These are phyloP conservation scores for Luperina testacea DNA, from an alignment of 2,888 invertebrate genomes.

Conservation along the genomic window DNA sequence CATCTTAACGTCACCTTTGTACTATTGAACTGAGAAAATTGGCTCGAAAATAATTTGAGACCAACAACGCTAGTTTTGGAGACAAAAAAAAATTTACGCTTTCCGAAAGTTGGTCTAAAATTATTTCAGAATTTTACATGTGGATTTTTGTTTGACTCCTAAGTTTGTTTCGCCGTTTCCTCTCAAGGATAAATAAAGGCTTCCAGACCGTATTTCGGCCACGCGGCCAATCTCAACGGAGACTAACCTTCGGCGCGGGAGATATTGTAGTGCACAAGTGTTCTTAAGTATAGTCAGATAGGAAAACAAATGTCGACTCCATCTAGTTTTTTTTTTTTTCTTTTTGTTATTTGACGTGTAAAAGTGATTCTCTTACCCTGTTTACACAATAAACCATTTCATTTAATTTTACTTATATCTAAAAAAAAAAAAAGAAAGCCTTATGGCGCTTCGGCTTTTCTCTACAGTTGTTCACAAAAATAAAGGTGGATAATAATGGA, in stretches of 20 bases:
- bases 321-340: too few relatives aligned
- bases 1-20: conserved; percentile 1
- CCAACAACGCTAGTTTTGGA: background rate
- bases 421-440: too few relatives aligned
- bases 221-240: too few relatives aligned
- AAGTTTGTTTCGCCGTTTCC: background rate
- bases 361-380: too few relatives aligned
- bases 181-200: background rate
- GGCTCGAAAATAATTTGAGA: background rate
- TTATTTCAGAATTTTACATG: background rate
- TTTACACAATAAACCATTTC: background rate
- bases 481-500: background rate
- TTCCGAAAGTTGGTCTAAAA: background rate
- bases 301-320: background rate
- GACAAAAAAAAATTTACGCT: background rate
- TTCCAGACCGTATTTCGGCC: too few relatives aligned
- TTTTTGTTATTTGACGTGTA: too few relatives aligned
- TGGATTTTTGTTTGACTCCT: background rate
- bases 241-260: too few relatives aligned
- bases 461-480: background rate
- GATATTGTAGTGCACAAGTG: too few relatives aligned
- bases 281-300: background rate
- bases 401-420: background rate
- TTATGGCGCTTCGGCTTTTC: background rate
- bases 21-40: conserved; percentile 10